These are phyloP conservation scores for Machimus rusticus DNA, from an alignment of 2,888 invertebrate species.

Conservation along the genomic window DNA sequence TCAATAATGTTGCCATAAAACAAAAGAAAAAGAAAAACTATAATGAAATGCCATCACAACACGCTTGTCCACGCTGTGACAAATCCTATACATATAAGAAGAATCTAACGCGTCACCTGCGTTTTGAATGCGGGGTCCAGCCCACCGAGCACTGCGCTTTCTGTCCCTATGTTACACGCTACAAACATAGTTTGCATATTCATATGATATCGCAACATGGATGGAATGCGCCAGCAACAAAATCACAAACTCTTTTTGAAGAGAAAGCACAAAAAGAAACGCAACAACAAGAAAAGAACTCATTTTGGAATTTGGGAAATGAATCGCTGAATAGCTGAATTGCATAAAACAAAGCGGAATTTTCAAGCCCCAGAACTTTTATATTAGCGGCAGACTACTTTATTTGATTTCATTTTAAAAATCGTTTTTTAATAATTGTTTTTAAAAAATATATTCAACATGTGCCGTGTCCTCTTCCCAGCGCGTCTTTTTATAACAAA, in stretches of 20 bases:
- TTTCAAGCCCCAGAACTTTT: slow-evolving; percentile 24
- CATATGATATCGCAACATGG: slow-evolving; percentile 63
- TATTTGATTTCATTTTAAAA: not conserved
- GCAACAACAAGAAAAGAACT: not conserved
- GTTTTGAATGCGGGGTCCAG: slow-evolving; percentile 68
- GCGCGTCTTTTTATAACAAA: not conserved
- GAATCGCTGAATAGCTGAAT: not conserved
- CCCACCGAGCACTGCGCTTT: slow-evolving; percentile 67
- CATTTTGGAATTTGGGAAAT: not conserved
- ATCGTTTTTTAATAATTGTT: not conserved
- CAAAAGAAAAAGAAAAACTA: slow-evolving; percentile 10
- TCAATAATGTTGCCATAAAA: slow-evolving; percentile 55
- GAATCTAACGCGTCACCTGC: slow-evolving; percentile 67
- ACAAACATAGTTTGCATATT: slow-evolving; percentile 65
- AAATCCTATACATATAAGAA: slow-evolving; percentile 68
- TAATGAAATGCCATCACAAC: slow-evolving; percentile 45
- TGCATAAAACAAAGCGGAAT: not conserved
- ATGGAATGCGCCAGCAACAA: not conserved
- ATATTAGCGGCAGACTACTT: slow-evolving; percentile 34
- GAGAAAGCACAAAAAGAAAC: not conserved
- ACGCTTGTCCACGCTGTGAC: slow-evolving; percentile 66
- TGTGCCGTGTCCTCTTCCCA: not conserved
- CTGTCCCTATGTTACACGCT: slow-evolving; percentile 65
- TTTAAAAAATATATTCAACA: not conserved
- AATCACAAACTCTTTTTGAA: not conserved